A percentile compares a stretch with the other conserved stretches of the same genome.
Conservation (phyloP, 2,797 vertebrate genomes). For the Caiman crocodilus region DNA sequence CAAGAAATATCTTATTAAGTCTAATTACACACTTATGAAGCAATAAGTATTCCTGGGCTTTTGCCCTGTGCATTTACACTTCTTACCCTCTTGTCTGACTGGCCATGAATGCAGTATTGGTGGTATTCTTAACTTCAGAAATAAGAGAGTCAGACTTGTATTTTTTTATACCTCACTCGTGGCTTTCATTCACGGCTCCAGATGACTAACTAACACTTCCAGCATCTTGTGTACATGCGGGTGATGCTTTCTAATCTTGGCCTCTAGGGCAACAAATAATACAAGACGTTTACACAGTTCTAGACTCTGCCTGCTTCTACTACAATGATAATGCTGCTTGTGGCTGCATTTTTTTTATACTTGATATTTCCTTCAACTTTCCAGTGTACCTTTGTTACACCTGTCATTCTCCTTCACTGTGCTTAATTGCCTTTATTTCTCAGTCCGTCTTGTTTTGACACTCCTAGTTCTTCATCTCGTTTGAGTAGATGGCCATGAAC, state of each 20-base stretch:
- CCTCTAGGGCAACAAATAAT: slow-evolving; percentile 17
- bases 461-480: background rate
- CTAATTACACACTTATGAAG: too few relatives aligned
- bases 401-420: slow-evolving; percentile 27
- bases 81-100: background rate
- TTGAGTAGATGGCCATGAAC: background rate
- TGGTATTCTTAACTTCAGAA: too few relatives aligned
- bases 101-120: background rate
- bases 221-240: slow-evolving; percentile 34
- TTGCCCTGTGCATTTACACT: background rate
- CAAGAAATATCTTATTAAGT: too few relatives aligned
- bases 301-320: too few relatives aligned
- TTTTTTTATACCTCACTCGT: too few relatives aligned
- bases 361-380: too few relatives aligned
- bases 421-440: slow-evolving; percentile 21
- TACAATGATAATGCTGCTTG: too few relatives aligned
- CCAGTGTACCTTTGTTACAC: background rate
- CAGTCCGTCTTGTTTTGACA: background rate
- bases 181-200: slow-evolving; percentile 4
- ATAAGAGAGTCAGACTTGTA: too few relatives aligned
- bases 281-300: background rate
- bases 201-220: slow-evolving; percentile 27
- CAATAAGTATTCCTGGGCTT: background rate
- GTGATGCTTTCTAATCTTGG: slow-evolving; percentile 54
- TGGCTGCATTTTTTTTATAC: too few relatives aligned